These are phyloP conservation scores for Anagyrus pseudococci DNA, from an alignment of 2,888 invertebrate species.

Conservation along the genomic window DNA sequence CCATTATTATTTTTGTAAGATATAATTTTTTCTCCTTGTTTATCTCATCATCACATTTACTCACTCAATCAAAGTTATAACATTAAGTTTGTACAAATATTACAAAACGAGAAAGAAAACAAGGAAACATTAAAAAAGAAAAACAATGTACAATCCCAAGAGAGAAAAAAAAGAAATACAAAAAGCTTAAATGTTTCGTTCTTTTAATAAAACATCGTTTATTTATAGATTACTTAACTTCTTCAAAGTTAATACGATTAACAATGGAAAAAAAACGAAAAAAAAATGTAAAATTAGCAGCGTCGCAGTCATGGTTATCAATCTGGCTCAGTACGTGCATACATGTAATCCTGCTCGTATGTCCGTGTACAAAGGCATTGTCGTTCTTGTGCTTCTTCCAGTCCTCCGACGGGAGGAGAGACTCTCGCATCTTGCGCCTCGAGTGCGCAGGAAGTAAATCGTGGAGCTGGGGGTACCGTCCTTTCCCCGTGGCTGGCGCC, in stretches of 20 bases:
- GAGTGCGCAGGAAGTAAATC: too few species aligned
- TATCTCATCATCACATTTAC: background rate
- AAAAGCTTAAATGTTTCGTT: constrained; percentile 1
- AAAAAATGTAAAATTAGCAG: constrained; percentile 30
- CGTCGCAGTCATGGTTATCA: constrained; percentile 31
- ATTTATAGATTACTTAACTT: constrained; percentile 31
- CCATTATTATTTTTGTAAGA: constrained; percentile 16
- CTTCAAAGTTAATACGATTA: background rate
- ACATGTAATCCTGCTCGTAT: too few species aligned
- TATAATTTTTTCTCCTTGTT: constrained; percentile 7
- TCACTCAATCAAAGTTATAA: background rate
- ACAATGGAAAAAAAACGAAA: too few species aligned
- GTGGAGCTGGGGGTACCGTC: too few species aligned
- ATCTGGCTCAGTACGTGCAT: too few species aligned
- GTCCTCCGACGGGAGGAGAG: too few species aligned
- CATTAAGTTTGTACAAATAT: background rate
- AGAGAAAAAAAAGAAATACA: constrained; percentile 11
- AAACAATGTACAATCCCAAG: background rate
- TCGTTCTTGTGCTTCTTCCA: constrained; percentile 32
- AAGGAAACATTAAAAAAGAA: background rate
- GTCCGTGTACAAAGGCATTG: constrained; percentile 36
- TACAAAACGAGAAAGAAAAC: background rate
- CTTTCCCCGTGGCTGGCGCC: too few species aligned
- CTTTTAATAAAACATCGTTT: constrained; percentile 34
- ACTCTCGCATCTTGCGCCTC: too few species aligned